These are phyloP conservation scores for Tragelaphus imberbis DNA, from an alignment of 2,113 vertebrate species.

Conservation along the genomic window DNA sequence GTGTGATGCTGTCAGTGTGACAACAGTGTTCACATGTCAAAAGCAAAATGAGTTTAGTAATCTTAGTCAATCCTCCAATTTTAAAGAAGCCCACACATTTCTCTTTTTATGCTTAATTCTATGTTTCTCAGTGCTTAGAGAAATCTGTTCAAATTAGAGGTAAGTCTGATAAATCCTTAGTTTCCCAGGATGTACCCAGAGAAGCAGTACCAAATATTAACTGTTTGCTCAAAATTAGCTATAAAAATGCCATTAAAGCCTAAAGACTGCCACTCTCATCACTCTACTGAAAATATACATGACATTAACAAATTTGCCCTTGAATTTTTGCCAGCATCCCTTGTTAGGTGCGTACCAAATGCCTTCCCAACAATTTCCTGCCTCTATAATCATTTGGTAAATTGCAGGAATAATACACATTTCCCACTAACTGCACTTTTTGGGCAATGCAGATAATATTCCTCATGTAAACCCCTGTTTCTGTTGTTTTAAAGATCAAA, in stretches of 20 bases:
- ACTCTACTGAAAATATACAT: slow-evolving; percentile 9
- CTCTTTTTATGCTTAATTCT: background rate
- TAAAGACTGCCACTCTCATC: background rate
- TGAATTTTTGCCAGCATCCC: slow-evolving; percentile 40
- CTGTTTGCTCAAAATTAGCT: slow-evolving; percentile 20
- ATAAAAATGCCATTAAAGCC: slow-evolving; percentile 15
- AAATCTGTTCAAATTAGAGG: slow-evolving; percentile 42
- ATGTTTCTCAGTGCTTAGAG: background rate
- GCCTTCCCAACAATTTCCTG: slow-evolving; percentile 32
- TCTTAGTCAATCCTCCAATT: background rate
- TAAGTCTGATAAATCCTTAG: background rate
- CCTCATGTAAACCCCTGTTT: slow-evolving; percentile 66
- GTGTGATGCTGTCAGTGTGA: background rate
- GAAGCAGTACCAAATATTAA: slow-evolving; percentile 27
- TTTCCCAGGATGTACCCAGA: background rate
- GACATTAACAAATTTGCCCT: slow-evolving; percentile 17
- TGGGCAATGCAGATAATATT: slow-evolving; percentile 60
- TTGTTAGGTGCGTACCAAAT: slow-evolving; percentile 2
- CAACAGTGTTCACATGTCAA: background rate
- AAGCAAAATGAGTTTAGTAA: background rate
- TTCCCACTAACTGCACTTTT: slow-evolving; percentile 72
- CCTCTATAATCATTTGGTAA: slow-evolving; percentile 54
- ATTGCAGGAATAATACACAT: slow-evolving; percentile 53
- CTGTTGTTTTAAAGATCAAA: slow-evolving; percentile 76
- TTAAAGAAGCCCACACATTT: background rate